Evolutionary conservation across 2,888 invertebrate genomes (phyloP).

Genomic region (Plusia festucae): DNA sequence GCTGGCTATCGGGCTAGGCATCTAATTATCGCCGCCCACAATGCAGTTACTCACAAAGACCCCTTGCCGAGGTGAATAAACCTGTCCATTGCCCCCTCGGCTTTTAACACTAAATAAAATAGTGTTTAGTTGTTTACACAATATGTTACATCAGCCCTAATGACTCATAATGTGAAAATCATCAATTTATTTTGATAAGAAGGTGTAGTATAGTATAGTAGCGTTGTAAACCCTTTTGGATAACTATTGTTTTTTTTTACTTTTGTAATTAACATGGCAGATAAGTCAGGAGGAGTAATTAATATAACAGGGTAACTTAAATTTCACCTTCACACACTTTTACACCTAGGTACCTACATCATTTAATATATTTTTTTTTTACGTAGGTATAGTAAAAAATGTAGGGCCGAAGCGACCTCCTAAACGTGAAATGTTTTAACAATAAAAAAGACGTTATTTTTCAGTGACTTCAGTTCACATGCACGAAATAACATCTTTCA

Average conservation of each 20-base stretch:
- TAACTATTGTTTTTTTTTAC: too few relatives aligned
- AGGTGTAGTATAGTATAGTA: too few relatives aligned
- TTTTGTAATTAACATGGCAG: too few relatives aligned
- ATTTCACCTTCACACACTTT: too few relatives aligned
- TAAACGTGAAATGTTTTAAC: slow-evolving; percentile 9
- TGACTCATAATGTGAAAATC: background rate
- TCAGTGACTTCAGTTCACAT: slow-evolving; percentile 18
- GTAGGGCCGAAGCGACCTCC: background rate
- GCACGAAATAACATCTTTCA: slow-evolving; percentile 18
- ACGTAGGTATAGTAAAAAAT: too few relatives aligned
- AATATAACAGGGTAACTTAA: too few relatives aligned
- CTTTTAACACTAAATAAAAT: slow-evolving; percentile 68
- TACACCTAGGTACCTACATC: too few relatives aligned
- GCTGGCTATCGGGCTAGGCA: slow-evolving; percentile 78
- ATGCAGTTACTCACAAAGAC: slow-evolving; percentile 66
- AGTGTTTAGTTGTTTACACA: slow-evolving; percentile 27
- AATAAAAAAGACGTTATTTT: slow-evolving; percentile 28
- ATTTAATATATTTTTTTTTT: too few relatives aligned
- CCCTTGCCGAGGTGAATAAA: slow-evolving; percentile 70
- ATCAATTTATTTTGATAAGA: too few relatives aligned
- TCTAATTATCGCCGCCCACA: slow-evolving; percentile 80
- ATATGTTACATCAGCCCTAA: slow-evolving; percentile 35
- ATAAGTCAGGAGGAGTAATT: too few relatives aligned
- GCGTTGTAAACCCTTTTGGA: too few relatives aligned
- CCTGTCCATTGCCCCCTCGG: slow-evolving; percentile 63